A percentile compares a stretch with the other conserved stretches of the same genome.
Conservation (phyloP, 64 coral and sea anemone species). For the Montipora foliosa region DNA sequence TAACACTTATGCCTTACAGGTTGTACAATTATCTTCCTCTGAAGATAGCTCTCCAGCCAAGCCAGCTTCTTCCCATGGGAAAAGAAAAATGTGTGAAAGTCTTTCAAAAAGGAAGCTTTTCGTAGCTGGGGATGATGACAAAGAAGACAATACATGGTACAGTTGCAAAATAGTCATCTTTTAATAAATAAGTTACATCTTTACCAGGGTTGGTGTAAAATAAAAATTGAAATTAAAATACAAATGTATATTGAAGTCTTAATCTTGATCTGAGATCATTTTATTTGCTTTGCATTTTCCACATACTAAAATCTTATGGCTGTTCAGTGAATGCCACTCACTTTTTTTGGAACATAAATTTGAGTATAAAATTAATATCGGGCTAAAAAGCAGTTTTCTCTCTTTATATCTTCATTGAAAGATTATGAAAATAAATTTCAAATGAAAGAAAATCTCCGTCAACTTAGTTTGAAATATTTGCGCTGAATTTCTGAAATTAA, state of each 20-base stretch:
- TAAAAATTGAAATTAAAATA: slow-evolving; percentile 7
- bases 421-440: slow-evolving; percentile 1
- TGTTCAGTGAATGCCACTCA: not conserved
- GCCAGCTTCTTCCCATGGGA: slow-evolving; percentile 1
- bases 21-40: slow-evolving; percentile 25
- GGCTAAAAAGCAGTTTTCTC: not conserved
- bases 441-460: too few relatives aligned
- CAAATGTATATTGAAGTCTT: slow-evolving; percentile 21
- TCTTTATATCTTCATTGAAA: not conserved
- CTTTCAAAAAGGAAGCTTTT: slow-evolving; percentile 32
- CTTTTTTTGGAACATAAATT: slow-evolving; percentile 7
- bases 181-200: slow-evolving; percentile 16
- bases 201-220: slow-evolving; percentile 11
- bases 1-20: slow-evolving; percentile 19
- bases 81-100: slow-evolving; percentile 17
- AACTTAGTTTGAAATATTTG: not conserved
- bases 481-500: not conserved
- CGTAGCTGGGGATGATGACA: slow-evolving; percentile 4
- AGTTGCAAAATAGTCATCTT: slow-evolving; percentile 43
- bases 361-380: slow-evolving; percentile 5
- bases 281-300: slow-evolving; percentile 13
- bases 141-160: slow-evolving; percentile 11
- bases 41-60: slow-evolving; percentile 21
- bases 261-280: slow-evolving; percentile 4
- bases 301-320: slow-evolving; percentile 6